These are phyloP conservation scores for Gobionotothen gibberifrons DNA, from an alignment of 2,797 vertebrate species.

Conservation along the genomic window DNA sequence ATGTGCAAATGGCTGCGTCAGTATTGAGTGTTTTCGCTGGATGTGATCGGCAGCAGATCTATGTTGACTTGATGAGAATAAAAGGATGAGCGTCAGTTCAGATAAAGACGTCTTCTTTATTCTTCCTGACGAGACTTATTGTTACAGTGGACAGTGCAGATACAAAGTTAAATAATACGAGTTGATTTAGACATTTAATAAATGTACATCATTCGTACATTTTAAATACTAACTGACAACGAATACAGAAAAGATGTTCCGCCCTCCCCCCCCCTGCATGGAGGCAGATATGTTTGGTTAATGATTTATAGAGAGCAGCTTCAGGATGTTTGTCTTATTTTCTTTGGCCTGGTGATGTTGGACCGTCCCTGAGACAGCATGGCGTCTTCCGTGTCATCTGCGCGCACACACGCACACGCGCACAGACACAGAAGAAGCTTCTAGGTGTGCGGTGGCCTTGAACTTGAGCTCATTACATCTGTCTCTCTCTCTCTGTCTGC, in stretches of 20 bases:
- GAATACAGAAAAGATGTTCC: neutral
- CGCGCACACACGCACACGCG: neutral
- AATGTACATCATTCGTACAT: no score
- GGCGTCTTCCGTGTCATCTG: conserved; percentile 42
- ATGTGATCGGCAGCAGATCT: neutral
- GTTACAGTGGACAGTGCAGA: no score
- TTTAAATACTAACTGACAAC: no score
- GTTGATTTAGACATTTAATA: no score
- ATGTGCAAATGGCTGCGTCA: neutral
- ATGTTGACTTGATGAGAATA: neutral
- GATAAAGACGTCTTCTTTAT: no score
- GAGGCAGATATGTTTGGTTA: neutral
- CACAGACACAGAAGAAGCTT: conserved; percentile 16
- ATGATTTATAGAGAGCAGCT: conserved; percentile 21
- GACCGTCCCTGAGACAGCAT: conserved; percentile 26
- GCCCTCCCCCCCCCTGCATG: fast-evolving
- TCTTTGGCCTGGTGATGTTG: conserved; percentile 22
- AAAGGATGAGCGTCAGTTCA: no score
- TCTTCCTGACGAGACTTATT: no score
- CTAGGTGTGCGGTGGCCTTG: conserved; percentile 67
- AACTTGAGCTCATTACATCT: conserved; percentile 72
- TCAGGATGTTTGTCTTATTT: conserved; percentile 24
- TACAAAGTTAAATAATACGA: no score
- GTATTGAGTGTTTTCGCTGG: no score
- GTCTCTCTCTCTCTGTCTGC: conserved; percentile 39